Evolutionary conservation across 2,888 invertebrate species (phyloP), one percentile per base, ranked within the genome.

Genomic region (Tuberolachnus salignus): DNA sequence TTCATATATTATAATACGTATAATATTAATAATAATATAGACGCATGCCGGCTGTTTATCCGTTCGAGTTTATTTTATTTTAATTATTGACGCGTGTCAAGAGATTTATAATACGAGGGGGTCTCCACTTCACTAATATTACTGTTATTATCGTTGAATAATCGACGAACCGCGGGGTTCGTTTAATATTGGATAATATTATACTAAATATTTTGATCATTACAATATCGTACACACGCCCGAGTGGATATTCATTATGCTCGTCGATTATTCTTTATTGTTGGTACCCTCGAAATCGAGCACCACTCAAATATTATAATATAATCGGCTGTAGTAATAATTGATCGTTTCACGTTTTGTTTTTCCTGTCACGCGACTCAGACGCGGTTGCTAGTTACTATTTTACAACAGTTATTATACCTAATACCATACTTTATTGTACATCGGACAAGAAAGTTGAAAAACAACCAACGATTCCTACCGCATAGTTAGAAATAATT

Each of bases 311-410:
- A n/a, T n/a, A n/a, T n/a, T n/a, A n/a, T n/a, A n/a, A n/a, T n/a
- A n/a, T n/a, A n/a, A n/a, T n/a, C n/a, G n/a, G n/a, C n/a, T 4
- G 34, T 34, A 34, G 34, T 55, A 70, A 53, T 53, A 21, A 42
- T 42, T 69, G 42, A 4, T 2, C 19, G 21, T 55, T 70, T 70
- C 42, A 70, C 70, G 6, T 34, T 34, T 34, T 34, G 34, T 70
- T 70, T 69, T 55, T 44, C n/a, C n/a, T 2, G 34, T n/a, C 67
- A 51, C 34, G 14, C n/a, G n/a, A 26, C 64, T 16, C 51, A 67
- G 34, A 51, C 51, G 13, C 26, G n/a, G 23, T 63, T 44, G 11
- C n/a, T 19, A n/a, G n/a, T n/a, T n/a, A n/a, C n/a, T n/a, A n/a
- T n/a, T n/a, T n/a, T n/a, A n/a, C n/a, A n/a, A n/a, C n/a, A n/a